A percentile compares a stretch with the other conserved stretches of the same genome.
phyloP scores from a whole-genome alignment of 2,797 vertebrate species.

The Spinus pinus region DNA sequence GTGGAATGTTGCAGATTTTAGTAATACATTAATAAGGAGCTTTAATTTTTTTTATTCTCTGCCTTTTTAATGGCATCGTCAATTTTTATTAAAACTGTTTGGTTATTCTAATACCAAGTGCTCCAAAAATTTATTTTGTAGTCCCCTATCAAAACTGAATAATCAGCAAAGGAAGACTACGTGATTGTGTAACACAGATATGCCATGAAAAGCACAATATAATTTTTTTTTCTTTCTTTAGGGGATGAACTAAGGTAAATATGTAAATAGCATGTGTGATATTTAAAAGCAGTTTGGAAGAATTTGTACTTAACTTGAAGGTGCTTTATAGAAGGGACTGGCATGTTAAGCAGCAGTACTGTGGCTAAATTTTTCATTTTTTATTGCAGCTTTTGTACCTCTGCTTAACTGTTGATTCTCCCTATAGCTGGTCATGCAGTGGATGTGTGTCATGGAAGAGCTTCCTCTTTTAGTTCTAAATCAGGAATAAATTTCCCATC shows the following conservation, averaged over 20 bases:
- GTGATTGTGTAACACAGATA: background rate
- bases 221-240: background rate
- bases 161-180: background rate
- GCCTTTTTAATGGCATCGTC: constrained; percentile 62
- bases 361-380: background rate
- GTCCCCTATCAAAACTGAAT: background rate
- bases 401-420: background rate
- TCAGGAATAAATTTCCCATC: background rate
- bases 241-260: background rate
- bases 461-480: background rate
- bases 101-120: constrained; percentile 15
- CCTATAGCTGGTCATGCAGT: background rate
- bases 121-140: constrained; percentile 42
- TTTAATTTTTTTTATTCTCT: constrained; percentile 55
- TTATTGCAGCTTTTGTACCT: background rate
- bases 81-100: constrained; percentile 66
- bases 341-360: background rate
- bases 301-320: constrained; percentile 7
- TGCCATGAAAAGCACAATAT: constrained; percentile 62
- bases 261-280: background rate
- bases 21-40: constrained; percentile 39
- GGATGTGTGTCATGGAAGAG: background rate
- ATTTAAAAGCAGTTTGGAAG: background rate
- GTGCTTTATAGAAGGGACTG: background rate
- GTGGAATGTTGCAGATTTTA: constrained; percentile 59